Evolutionary conservation across 2,797 vertebrate species (phyloP), one percentile per base, ranked within the genome.

Genomic region (Staurois parvus): DNA sequence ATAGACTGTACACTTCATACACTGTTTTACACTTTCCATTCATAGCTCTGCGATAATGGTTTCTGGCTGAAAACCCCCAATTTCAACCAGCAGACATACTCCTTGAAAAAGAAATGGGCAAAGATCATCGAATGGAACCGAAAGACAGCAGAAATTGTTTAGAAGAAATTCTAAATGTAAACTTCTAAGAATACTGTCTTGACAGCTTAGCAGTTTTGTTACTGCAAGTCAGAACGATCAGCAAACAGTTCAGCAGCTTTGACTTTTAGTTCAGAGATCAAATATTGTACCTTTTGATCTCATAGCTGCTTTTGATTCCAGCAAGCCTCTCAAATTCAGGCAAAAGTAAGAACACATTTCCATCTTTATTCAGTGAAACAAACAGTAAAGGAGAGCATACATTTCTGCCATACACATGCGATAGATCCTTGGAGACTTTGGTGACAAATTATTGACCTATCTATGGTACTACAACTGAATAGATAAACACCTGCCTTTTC

Each of bases 191-290:
- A 66, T 66, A 24, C 17, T 19, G 3, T 52, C 24, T 45, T 73
- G 72, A 73, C 24, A 73, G 40, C 40, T 26, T 45, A 42, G 11
- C n/a, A 45, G 34, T 73, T 73, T 5, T 34, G 24, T 42, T 34
- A 42, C 19, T 4, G 12, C 7, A 26, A 45, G 72, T 26, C 26
- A 13, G 72, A 73, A 45, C 10, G 72, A 73, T 73, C 72, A 73
- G 72, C 24, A 73, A 73, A 73, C 72, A 45, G 34, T 73, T 73
- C 72, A 73, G 40, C 10, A 73, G 34, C 19, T 45, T 45, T 73
- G 72, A 73, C 72, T 73, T 73, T 73, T 45, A 73, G 37, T 40
- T n/a, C 21, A n/a, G 40, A 73, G 72, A 73, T 73, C 34, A 48
- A 73, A 73, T 73, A 73, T 28, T 26, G 1, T 28, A n/a, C 37